These are phyloP conservation scores for Gastracanthus pulcherrimus DNA, from an alignment of 2,888 invertebrate genomes.

Conservation along the genomic window DNA sequence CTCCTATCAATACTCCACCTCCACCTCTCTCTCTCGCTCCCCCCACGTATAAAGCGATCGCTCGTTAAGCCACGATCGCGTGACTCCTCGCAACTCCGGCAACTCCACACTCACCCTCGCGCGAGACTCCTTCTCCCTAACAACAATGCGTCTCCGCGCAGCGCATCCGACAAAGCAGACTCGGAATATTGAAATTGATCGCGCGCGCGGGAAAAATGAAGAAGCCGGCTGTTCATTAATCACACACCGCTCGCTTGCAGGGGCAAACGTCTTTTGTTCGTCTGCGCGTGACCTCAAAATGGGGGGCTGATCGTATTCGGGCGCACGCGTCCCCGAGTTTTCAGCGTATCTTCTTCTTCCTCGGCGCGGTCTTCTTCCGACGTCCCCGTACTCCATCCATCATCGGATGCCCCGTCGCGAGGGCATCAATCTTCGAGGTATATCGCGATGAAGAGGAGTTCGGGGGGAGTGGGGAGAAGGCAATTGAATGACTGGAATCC, in stretches of 20 bases:
- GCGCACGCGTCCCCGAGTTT: conserved; percentile 23
- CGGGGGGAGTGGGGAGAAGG: neutral
- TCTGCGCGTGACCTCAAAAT: conserved; percentile 23
- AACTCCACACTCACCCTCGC: too few relatives aligned
- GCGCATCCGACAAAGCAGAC: neutral
- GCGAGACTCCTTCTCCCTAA: too few relatives aligned
- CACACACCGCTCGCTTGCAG: conserved; percentile 6
- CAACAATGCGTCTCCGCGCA: too few relatives aligned
- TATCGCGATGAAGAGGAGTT: neutral
- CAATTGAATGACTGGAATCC: neutral
- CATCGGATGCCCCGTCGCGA: conserved; percentile 16
- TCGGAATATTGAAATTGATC: conserved; percentile 46
- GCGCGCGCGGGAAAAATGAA: neutral
- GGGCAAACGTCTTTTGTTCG: conserved; percentile 41
- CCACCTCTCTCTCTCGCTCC: too few relatives aligned
- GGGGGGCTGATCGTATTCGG: neutral
- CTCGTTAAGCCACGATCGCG: too few relatives aligned
- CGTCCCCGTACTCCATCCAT: conserved; percentile 35
- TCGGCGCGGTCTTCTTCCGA: neutral
- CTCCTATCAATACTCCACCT: too few relatives aligned
- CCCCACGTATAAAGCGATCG: too few relatives aligned
- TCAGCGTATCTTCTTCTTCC: conserved; percentile 25
- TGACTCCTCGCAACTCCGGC: too few relatives aligned
- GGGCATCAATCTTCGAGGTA: conserved; percentile 30
- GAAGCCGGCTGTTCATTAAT: conserved; percentile 27